phyloP scores from a whole-genome alignment of 2,113 vertebrate species.

The Abramis brama region DNA sequence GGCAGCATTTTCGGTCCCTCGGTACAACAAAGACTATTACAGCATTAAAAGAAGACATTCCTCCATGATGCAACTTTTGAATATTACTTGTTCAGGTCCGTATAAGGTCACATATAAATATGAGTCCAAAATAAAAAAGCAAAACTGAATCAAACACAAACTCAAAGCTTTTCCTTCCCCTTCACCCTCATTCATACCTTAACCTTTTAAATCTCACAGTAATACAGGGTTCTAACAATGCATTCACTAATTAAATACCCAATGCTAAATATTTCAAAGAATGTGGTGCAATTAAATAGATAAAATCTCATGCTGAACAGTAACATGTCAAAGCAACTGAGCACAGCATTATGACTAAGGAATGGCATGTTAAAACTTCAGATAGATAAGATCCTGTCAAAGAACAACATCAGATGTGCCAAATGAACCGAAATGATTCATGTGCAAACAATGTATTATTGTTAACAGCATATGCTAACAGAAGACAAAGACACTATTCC shows the following conservation, averaged over 20 bases:
- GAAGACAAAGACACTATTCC: background rate
- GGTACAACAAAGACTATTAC: background rate
- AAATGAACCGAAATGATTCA: slow-evolving; percentile 39
- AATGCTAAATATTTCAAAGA: slow-evolving; percentile 17
- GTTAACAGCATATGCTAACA: background rate
- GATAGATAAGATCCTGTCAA: slow-evolving; percentile 23
- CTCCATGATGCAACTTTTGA: slow-evolving; percentile 9
- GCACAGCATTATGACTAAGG: slow-evolving; percentile 34
- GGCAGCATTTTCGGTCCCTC: background rate
- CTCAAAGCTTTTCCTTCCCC: slow-evolving; percentile 28
- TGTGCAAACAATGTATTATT: slow-evolving; percentile 27
- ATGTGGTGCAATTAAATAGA: slow-evolving; percentile 8
- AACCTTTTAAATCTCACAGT: background rate
- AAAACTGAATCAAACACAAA: slow-evolving; percentile 41
- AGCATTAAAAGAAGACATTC: background rate
- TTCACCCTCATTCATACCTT: background rate
- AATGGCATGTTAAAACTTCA: slow-evolving; percentile 37
- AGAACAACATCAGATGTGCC: slow-evolving; percentile 41
- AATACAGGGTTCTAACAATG: background rate
- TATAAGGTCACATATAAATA: slow-evolving; percentile 44
- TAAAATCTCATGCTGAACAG: background rate
- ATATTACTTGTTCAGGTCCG: slow-evolving; percentile 38
- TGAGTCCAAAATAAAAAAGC: slow-evolving; percentile 50
- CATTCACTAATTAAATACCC: slow-evolving; percentile 14
- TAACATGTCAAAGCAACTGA: background rate